These are phyloP conservation scores for Apeltes quadracus DNA, from an alignment of 2,113 vertebrate genomes.

Conservation along the genomic window DNA sequence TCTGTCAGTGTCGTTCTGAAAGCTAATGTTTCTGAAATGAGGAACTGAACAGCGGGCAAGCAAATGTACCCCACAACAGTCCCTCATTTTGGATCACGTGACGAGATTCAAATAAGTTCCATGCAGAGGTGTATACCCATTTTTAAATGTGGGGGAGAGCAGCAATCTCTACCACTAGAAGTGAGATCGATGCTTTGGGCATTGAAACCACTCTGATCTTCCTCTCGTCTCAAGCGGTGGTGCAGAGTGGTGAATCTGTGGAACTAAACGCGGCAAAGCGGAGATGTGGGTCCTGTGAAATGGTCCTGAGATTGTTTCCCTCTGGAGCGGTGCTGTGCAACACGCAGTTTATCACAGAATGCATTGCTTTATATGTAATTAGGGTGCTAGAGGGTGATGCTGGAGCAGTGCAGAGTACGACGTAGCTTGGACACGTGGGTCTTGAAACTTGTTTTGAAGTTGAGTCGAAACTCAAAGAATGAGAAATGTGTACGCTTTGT, in stretches of 20 bases:
- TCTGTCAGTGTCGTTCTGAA: neutral
- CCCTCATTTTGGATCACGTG: neutral
- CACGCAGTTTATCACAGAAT: no score
- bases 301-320: no score
- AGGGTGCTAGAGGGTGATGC: no score
- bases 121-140: neutral
- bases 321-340: no score
- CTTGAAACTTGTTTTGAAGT: neutral
- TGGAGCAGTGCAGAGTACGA: neutral
- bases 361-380: no score
- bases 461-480: neutral
- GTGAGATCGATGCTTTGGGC: neutral
- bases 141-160: neutral
- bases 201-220: neutral
- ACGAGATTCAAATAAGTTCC: neutral
- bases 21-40: slow-evolving; percentile 2
- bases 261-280: no score
- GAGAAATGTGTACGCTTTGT: neutral
- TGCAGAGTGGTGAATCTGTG: neutral
- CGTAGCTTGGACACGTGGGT: neutral
- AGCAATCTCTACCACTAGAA: neutral
- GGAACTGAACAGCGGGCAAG: neutral
- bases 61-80: neutral
- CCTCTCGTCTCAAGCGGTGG: neutral
- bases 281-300: no score